phyloP scores from a whole-genome alignment of 2,113 vertebrate species.

The Mus musculus region GRCm39 chr7:84073501-84074000 shows the following conservation, averaged over 20 bases:
- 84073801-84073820: neutral
- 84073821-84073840: neutral
- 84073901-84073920: neutral
- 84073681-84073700: neutral
- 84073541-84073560: neutral
- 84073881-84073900: neutral
- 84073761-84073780: neutral
- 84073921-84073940: neutral
- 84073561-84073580: neutral
- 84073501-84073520: neutral
- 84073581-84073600: neutral
- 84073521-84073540: neutral
- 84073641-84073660: neutral
- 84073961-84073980: neutral
- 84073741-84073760: neutral
- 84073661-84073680: neutral
- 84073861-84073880: neutral
- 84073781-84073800: no score
- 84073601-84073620: neutral
- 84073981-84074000: neutral
- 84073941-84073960: neutral
- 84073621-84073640: neutral
- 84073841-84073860: slow-evolving; percentile 4
- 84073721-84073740: neutral
- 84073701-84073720: neutral